Conservation (phyloP, 2,888 invertebrate species). For the Creontiades dilutus region DNA sequence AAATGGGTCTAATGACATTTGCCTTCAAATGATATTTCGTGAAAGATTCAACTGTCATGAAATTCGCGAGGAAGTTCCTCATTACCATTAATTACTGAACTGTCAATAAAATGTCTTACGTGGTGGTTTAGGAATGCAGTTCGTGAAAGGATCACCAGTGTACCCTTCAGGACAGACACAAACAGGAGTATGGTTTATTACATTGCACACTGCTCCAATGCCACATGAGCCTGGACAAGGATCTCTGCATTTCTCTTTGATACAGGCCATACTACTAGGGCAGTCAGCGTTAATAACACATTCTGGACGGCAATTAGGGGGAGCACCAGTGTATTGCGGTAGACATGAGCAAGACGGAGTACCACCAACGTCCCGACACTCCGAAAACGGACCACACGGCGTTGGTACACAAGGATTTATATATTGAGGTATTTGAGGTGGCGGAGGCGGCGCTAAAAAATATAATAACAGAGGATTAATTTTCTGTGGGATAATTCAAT, state of each 20-base stretch:
- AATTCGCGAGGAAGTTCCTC: no score
- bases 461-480: background rate
- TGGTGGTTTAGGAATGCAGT: slow-evolving; percentile 80
- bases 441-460: slow-evolving; percentile 67
- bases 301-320: slow-evolving; percentile 80
- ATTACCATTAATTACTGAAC: no score
- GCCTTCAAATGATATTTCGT: background rate
- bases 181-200: slow-evolving; percentile 79
- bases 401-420: slow-evolving; percentile 83
- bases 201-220: slow-evolving; percentile 79
- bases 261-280: slow-evolving; percentile 79
- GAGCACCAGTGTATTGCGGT: slow-evolving; percentile 78
- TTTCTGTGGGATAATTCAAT: background rate
- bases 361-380: slow-evolving; percentile 78
- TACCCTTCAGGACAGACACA: slow-evolving; percentile 82
- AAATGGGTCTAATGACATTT: background rate
- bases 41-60: no score
- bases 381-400: slow-evolving; percentile 81
- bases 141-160: slow-evolving; percentile 87
- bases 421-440: slow-evolving; percentile 73
- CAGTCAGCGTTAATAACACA: slow-evolving; percentile 80
- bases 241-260: slow-evolving; percentile 79
- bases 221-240: slow-evolving; percentile 80
- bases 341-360: slow-evolving; percentile 79
- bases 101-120: slow-evolving; percentile 55